Conservation (phyloP, 2,888 invertebrate genomes). For the Cremastobaeus sp. region DNA sequence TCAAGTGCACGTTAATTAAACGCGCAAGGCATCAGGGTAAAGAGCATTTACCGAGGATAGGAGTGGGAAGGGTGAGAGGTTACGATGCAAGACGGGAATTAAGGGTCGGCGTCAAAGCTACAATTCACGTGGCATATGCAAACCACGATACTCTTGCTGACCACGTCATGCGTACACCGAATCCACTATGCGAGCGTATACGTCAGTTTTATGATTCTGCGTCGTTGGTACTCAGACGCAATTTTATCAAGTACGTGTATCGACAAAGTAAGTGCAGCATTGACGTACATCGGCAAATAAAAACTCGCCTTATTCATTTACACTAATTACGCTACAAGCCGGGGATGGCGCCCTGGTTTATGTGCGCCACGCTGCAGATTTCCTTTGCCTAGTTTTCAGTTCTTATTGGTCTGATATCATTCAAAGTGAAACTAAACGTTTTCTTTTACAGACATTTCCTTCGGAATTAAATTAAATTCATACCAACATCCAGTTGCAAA, state of each 20-base stretch:
- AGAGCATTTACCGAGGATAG: constrained; percentile 35
- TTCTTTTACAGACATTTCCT: too few relatives aligned
- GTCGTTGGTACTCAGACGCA: constrained; percentile 12
- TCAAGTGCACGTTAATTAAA: constrained; percentile 63
- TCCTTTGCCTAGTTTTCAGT: too few relatives aligned
- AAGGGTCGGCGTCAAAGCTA: constrained; percentile 59
- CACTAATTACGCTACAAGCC: constrained; percentile 16
- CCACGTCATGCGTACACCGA: constrained; percentile 60
- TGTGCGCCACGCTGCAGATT: too few relatives aligned
- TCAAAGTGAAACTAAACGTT: too few relatives aligned
- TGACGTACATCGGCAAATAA: constrained; percentile 31
- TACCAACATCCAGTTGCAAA: too few relatives aligned
- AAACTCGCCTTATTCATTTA: constrained; percentile 11
- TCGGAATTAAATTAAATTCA: too few relatives aligned
- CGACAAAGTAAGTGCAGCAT: constrained; percentile 39
- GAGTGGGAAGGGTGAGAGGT: neutral
- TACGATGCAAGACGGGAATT: constrained; percentile 29
- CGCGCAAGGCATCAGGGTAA: constrained; percentile 41
- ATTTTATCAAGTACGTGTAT: constrained; percentile 47
- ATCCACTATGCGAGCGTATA: constrained; percentile 39
- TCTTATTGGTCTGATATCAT: too few relatives aligned
- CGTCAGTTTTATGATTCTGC: constrained; percentile 42
- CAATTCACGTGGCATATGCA: constrained; percentile 68
- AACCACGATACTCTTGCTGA: constrained; percentile 68
- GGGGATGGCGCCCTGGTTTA: too few relatives aligned